Evolutionary conservation across 2,888 invertebrate species (phyloP), one percentile per base, ranked within the genome.

Genomic region (Synanthedon andrenaeformis): DNA sequence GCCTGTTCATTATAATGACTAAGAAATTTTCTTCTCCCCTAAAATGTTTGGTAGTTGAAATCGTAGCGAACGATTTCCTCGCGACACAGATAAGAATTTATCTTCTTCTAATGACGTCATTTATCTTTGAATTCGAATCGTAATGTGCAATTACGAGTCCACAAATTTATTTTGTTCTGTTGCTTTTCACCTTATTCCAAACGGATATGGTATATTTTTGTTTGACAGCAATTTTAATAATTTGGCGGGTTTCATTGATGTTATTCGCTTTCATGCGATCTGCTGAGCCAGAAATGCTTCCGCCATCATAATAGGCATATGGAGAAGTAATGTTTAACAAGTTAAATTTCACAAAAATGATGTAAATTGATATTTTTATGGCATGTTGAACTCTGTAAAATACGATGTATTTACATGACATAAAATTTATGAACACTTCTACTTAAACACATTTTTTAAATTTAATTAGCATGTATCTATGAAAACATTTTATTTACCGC

Each of bases 211-310:
- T 45, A 13, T 8, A 45, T 45, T 6, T 45, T 45, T 14, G 45
- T 13, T 45, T 45, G 13, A 13, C 45, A 14, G 45, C 14, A 45
- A 13, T n/a, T 45, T 45, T 45, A 45, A 14, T 14, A 45, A 13
- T 45, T 45, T 45, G 13, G 64, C 58, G 57, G 62, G 62, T 63
- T 59, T 60, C 58, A 56, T 57, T 56, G 60, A 62, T 62, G 45
- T 62, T 63, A 59, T 64, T 65, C 56, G 52, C 67, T 69, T 69
- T 70, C 63, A 66, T 67, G 69, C 68, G 67, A 69, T 67, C 65
- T 68, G 67, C 62, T 68, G 65, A 65, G 64, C 68, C 64, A 64
- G 66, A 67, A 70, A 64, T 61, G 63, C 61, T 70, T 67, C 64
- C 66, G 66, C 57, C 53, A 62, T 45, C 59, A 64, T 67, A 68